A percentile compares a stretch with the other conserved stretches of the same genome.
These are phyloP conservation scores for Syrrhaptes paradoxus DNA, from an alignment of 2,113 vertebrate genomes.

Conservation along the genomic window DNA sequence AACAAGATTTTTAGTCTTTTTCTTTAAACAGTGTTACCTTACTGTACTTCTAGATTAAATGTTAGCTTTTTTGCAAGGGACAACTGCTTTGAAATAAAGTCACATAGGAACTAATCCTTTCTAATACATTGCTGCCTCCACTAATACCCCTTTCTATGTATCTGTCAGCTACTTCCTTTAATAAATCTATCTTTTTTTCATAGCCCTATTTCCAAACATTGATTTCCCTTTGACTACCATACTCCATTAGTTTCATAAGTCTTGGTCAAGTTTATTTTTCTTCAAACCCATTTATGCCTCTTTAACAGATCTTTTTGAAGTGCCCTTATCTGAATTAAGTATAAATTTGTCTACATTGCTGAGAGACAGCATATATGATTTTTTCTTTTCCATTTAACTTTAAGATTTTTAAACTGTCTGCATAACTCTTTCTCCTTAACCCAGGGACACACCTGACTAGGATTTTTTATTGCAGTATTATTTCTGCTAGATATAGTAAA, in stretches of 20 bases:
- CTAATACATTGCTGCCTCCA: not conserved
- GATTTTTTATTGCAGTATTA: not conserved
- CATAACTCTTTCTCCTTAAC: conserved; percentile 38
- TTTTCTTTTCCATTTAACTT: conserved; percentile 10
- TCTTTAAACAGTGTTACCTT: not conserved
- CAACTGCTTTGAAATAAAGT: not conserved
- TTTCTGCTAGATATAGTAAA: not conserved
- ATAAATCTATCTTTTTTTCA: not conserved
- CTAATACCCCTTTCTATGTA: not conserved
- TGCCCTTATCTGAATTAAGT: conserved; percentile 30
- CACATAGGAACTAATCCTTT: not conserved
- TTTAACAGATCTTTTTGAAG: conserved; percentile 49
- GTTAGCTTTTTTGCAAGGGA: not conserved
- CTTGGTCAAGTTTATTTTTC: conserved; percentile 34
- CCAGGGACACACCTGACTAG: not conserved
- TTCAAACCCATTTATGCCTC: not conserved
- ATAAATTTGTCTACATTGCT: conserved; percentile 25
- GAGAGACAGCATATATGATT: not conserved
- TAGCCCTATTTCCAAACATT: not conserved
- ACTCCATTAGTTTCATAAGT: not conserved
- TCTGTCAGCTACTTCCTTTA: conserved; percentile 8
- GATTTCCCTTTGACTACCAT: conserved; percentile 11
- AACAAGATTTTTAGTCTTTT: not conserved
- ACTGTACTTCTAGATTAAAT: not conserved
- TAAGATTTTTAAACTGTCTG: conserved; percentile 18